phyloP scores from a whole-genome alignment of 2,888 invertebrate species.

The Maniola hyperantus region DNA sequence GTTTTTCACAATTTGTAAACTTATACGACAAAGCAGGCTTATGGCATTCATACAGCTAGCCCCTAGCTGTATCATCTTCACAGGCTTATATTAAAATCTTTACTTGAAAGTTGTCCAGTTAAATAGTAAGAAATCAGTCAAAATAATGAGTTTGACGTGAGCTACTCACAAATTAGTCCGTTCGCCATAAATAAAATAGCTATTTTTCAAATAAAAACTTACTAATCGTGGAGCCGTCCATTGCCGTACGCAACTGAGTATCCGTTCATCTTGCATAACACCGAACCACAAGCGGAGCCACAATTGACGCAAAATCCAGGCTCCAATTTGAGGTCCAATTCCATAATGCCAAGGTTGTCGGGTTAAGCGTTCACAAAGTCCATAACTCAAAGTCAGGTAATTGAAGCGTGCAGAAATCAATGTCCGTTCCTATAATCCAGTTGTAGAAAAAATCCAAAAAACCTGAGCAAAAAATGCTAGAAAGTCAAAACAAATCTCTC shows the following conservation, averaged over 20 bases:
- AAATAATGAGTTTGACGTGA: too few relatives aligned
- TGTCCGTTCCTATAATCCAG: not conserved
- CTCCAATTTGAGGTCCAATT: slow-evolving; percentile 24
- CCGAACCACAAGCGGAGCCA: slow-evolving; percentile 20
- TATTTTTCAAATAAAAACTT: slow-evolving; percentile 18
- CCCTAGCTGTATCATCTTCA: too few relatives aligned
- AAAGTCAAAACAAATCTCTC: too few relatives aligned
- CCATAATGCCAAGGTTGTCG: not conserved
- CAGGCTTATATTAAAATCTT: too few relatives aligned
- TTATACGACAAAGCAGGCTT: too few relatives aligned
- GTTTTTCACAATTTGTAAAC: too few relatives aligned
- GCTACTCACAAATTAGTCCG: too few relatives aligned
- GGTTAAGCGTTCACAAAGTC: not conserved
- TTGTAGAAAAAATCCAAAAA: not conserved
- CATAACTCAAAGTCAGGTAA: not conserved
- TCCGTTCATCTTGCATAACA: slow-evolving; percentile 16
- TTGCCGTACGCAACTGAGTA: slow-evolving; percentile 17
- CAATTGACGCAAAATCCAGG: slow-evolving; percentile 18
- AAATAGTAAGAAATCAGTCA: too few relatives aligned
- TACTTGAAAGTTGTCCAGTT: too few relatives aligned
- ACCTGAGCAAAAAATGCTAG: too few relatives aligned
- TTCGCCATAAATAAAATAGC: too few relatives aligned
- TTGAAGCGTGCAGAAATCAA: not conserved
- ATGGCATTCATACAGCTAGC: too few relatives aligned
- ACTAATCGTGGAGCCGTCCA: slow-evolving; percentile 14